Conservation (phyloP, 2,113 vertebrate species). For the cattle (Bos taurus) region ARS-UCD2.0 NC_037346.1:12605001-12605500, state of each 20-base stretch:
- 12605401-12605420: not conserved
- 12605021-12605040: not conserved
- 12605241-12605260: not conserved
- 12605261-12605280: not conserved
- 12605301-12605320: not conserved
- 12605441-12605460: not conserved
- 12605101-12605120: not conserved
- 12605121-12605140: not conserved
- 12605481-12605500: not conserved
- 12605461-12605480: not conserved
- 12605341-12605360: not conserved
- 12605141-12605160: not conserved
- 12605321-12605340: not conserved
- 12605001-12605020: not conserved
- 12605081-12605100: not conserved
- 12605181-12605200: not conserved
- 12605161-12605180: not conserved
- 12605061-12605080: not conserved
- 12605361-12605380: not conserved
- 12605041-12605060: not conserved
- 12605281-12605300: not conserved
- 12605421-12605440: not conserved
- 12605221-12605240: not conserved
- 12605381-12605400: not conserved
- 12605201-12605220: not conserved